Conservation (phyloP, 2,888 invertebrate species). For the Diploptera punctata region DNA sequence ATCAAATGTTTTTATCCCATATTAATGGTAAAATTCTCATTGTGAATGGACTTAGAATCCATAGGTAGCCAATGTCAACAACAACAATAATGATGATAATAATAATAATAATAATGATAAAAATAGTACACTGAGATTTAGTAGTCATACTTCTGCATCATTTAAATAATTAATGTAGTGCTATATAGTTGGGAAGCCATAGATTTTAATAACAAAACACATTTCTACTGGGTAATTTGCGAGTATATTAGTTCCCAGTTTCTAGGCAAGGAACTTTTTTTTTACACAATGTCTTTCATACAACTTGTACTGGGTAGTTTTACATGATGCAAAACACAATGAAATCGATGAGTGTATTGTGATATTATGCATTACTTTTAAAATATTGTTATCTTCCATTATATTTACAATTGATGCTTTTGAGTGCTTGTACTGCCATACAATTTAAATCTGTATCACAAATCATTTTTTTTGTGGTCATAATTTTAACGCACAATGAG, state of each 20-base stretch:
- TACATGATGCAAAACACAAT: not conserved
- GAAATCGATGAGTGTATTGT: not conserved
- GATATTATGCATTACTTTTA: too few species aligned
- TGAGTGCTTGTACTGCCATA: too few species aligned
- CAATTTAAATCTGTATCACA: too few species aligned
- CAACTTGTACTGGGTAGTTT: conserved; percentile 12
- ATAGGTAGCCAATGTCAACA: too few species aligned
- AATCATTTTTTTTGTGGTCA: too few species aligned
- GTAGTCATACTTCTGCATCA: not conserved
- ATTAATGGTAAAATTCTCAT: too few species aligned
- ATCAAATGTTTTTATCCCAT: too few species aligned
- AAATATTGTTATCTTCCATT: too few species aligned
- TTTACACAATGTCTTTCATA: not conserved
- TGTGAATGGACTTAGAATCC: too few species aligned
- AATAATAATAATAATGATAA: not conserved
- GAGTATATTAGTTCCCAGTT: conserved; percentile 10
- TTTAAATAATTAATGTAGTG: not conserved
- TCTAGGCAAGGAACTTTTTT: conserved; percentile 4
- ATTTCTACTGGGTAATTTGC: conserved; percentile 10
- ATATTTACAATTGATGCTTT: too few species aligned
- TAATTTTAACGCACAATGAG: too few species aligned
- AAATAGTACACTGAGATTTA: not conserved
- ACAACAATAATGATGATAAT: conserved; percentile 7
- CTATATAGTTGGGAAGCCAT: conserved; percentile 1
- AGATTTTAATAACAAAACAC: conserved; percentile 5